Percentiles rank a stretch among this genome's conserved stretches.
phyloP scores from a whole-genome alignment of 2,113 vertebrate genomes.

The Paraplagusia blochii region DNA sequence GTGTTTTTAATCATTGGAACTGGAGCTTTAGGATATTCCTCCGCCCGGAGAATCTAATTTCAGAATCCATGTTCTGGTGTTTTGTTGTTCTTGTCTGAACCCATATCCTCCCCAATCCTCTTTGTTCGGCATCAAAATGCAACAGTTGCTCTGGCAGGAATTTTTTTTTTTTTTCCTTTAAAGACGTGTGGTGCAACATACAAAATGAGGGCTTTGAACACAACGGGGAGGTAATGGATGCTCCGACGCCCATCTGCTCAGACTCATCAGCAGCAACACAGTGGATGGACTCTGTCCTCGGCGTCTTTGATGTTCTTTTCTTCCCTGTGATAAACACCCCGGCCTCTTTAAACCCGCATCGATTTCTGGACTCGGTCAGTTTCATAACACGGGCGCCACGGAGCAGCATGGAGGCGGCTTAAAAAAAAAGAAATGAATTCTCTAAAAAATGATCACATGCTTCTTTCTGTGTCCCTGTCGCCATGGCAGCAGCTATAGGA shows the following conservation, averaged over 20 bases:
- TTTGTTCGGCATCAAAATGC: not conserved
- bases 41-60: no score
- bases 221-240: not conserved
- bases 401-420: slow-evolving; percentile 7
- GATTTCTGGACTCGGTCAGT: slow-evolving; percentile 1
- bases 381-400: slow-evolving; percentile 25
- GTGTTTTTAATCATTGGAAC: no score
- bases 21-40: not conserved
- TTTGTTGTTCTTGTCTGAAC: not conserved
- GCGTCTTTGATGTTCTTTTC: not conserved
- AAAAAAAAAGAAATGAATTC: no score
- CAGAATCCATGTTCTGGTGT: not conserved
- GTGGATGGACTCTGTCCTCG: not conserved
- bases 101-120: slow-evolving; percentile 9
- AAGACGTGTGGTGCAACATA: not conserved
- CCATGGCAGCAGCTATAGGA: slow-evolving; percentile 60
- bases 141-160: slow-evolving; percentile 4
- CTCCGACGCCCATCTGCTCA: not conserved
- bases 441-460: no score
- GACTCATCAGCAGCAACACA: not conserved
- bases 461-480: slow-evolving; percentile 44
- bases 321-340: not conserved
- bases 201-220: not conserved
- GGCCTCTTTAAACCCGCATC: not conserved
- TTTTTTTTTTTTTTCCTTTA: slow-evolving; percentile 21